Percentiles rank a stretch among this genome's conserved stretches.
Conservation (phyloP, 2,797 vertebrate genomes). For the Microhierax caerulescens region DNA sequence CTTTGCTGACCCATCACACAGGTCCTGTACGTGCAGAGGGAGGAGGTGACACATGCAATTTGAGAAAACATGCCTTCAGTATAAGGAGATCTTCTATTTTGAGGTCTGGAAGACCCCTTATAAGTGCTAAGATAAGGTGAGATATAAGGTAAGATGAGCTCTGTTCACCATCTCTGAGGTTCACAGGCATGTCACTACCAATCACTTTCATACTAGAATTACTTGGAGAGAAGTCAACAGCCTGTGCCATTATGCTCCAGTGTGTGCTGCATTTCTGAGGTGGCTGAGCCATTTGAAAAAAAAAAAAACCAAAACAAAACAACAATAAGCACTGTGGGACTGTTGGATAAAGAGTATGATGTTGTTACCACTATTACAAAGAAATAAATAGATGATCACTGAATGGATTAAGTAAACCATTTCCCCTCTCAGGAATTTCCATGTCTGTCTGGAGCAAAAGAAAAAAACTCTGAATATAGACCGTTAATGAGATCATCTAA, state of each 20-base stretch:
- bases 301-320: too few species aligned
- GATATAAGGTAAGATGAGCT: neutral
- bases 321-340: neutral
- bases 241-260: neutral
- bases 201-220: neutral
- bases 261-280: neutral
- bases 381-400: neutral
- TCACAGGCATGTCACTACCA: neutral
- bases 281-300: neutral
- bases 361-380: neutral
- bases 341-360: neutral
- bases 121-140: neutral
- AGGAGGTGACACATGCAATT: neutral
- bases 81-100: neutral
- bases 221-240: neutral
- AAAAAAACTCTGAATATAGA: neutral
- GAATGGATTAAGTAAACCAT: neutral
- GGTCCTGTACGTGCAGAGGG: neutral
- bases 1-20: neutral
- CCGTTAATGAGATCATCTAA: neutral
- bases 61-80: neutral
- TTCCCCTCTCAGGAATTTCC: neutral
- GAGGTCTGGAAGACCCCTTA: neutral
- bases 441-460: neutral
- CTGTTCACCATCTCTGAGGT: neutral